Evolutionary conservation across 2,888 invertebrate species (phyloP), one percentile per base, ranked within the genome.

Genomic region (Hartigia nigra): DNA sequence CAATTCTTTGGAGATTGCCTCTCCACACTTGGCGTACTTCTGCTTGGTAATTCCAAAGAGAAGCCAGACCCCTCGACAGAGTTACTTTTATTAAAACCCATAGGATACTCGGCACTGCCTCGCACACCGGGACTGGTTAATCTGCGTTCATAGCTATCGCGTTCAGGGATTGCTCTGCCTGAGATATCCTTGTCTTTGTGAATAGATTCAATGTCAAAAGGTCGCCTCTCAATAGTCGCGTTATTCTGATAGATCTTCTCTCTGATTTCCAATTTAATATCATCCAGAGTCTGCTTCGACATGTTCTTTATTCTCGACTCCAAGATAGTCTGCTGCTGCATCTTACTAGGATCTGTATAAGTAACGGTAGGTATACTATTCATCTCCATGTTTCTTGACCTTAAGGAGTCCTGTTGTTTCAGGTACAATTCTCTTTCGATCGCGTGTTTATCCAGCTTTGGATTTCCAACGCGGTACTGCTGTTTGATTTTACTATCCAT

Each of bases 401-500:
- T 82, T 1, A 78, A 75, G 0, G 83, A 82, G 12, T 85, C 84
- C 14, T 86, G 84, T 70, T 87, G 86, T 55, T 86, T 87, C 75
- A 83, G 78, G 76, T 87, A 87, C 79, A 80, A 87, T 12, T 83
- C 85, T 1, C 88, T 87, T 14, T 84, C 84, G 23, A 75, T 31
- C 4, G 81, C 79, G 31, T 86, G 86, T 69, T 82, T 80, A 31
- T 88, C 87, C n/a, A 81, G 12, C 32, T 87, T 90, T 0, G 84
- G 82, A 35, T 78, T 83, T 1, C 89, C 90, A 0, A 80, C 88
- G 12, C 89, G 86, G 77, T 90, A 91, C 75, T 91, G 91, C 88
- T 95, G 95, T 90, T 96, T 96, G 80, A 95, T 95, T 90, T 94
- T 95, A 70, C 95, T 93, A 88, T 95, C 95, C 88, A 95, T 93